Base-by-base conservation (phyloP, 2,797 vertebrate species). In the Remorina albescens region DNA sequence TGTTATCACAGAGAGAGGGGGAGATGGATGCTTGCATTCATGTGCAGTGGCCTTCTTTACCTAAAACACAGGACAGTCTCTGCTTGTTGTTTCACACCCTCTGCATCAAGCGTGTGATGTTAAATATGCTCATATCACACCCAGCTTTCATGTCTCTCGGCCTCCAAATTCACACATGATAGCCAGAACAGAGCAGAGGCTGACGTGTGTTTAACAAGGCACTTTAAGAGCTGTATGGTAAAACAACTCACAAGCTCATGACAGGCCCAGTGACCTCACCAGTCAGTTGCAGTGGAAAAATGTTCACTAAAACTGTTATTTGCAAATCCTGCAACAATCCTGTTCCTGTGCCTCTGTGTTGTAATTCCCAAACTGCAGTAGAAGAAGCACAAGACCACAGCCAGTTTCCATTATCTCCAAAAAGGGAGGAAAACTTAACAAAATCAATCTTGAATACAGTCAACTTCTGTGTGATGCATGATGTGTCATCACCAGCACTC, bases 101-200 rank as follows among this genome's bases (percentile, higher is more conserved):
- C 85, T 87, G 62, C 68, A 65, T 91, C 61, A 67, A 93, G 92
- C 92, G 91, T 76, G 72, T 70, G 80, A 84, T 88, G 91, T 92
- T 92, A 91, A 93, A 92, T 81, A 85, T 86, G 81, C 84, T 76
- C 74, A 56, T 88, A 90, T 91, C 90, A 91, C 85, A 88, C 91
- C 86, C 81, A 77, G 76, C 75, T 59, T 72, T 64, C 30, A 41
- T 67, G 62, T 78, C 36, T 25, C 30, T 6, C 30, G 42, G 65
- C 55, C 2, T 78, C 57, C 44, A 58, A 74, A 65, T 78, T 80
- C 56, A 54, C 37, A 41, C 2, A 41, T 16, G 55, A 12, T 10
- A 3, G 49, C 21, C 39, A 76, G 44, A 72, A 41, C 3, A 13
- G 30, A 62, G 30, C 23, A 39, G 34, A 69, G 71, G 32, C 57